Percentiles rank a stretch among this genome's conserved stretches.
phyloP scores from a whole-genome alignment of 2,113 vertebrate genomes.

The Pan troglodytes region NHGRI_mPanTro3-v2.1_pri NC_072412.2:75739001-75739500 shows the following conservation, averaged over 20 bases:
- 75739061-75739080: background rate
- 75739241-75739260: background rate
- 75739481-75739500: background rate
- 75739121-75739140: background rate
- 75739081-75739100: background rate
- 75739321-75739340: background rate
- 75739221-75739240: background rate
- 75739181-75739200: background rate
- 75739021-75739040: background rate
- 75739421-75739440: background rate
- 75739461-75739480: background rate
- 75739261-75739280: background rate
- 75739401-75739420: background rate
- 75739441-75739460: constrained; percentile 26
- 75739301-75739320: background rate
- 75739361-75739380: background rate
- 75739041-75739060: background rate
- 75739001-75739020: background rate
- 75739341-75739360: background rate
- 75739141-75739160: background rate
- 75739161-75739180: background rate
- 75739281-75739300: background rate
- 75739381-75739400: background rate
- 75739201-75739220: background rate
- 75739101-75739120: background rate